Evolutionary conservation across 1,140 invertebrate genomes (phyloP).

Genomic region (Zaprionus capensis): DNA sequence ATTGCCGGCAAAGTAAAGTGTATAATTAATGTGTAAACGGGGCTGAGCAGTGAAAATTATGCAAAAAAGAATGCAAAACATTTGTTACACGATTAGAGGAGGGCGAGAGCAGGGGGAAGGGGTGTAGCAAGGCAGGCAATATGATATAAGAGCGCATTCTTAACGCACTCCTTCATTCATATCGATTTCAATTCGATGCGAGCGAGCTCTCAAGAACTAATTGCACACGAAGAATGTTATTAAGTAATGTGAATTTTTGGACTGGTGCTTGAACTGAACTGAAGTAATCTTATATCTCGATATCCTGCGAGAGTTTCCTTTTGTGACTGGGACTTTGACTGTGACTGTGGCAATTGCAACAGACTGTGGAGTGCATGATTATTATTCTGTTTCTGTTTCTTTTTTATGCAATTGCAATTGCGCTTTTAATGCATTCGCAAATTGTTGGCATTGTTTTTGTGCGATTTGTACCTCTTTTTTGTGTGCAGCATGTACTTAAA

Average conservation of each 20-base stretch:
- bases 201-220: constrained; percentile 21
- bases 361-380: constrained; percentile 68
- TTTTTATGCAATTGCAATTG: constrained; percentile 28
- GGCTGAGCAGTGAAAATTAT: constrained; percentile 65
- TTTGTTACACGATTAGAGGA: constrained; percentile 48
- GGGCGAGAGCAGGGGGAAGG: neutral
- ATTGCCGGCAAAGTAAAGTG: constrained; percentile 45
- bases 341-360: constrained; percentile 53
- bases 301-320: constrained; percentile 16
- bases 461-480: constrained; percentile 9
- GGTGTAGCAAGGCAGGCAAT: neutral
- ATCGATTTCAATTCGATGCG: constrained; percentile 16
- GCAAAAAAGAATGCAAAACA: constrained; percentile 49
- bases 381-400: neutral
- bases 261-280: constrained; percentile 41
- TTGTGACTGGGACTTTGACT: constrained; percentile 17
- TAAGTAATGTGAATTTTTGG: constrained; percentile 21
- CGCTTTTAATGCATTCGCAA: constrained; percentile 63
- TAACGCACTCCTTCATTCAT: neutral
- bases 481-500: constrained; percentile 36
- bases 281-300: constrained; percentile 18
- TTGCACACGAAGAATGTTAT: constrained; percentile 38
- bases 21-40: constrained; percentile 72
- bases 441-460: constrained; percentile 52
- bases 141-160: neutral